Evolutionary conservation across 2,113 vertebrate species (phyloP).

Genomic region (Callospermophilus lateralis): DNA sequence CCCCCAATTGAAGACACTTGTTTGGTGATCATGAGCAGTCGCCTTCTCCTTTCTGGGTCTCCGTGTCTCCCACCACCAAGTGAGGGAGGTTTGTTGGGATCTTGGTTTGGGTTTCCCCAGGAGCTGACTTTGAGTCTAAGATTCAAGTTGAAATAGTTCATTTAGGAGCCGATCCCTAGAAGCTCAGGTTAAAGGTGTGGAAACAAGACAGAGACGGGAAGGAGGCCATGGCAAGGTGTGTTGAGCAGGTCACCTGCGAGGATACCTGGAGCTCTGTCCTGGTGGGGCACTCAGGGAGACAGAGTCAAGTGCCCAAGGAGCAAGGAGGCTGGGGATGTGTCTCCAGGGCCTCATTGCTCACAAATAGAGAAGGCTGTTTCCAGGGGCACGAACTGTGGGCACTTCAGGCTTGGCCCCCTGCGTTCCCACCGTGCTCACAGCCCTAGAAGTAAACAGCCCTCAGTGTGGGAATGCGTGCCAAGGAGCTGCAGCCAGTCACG

Average conservation of each 20-base stretch:
- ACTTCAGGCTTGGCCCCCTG: rapidly evolving
- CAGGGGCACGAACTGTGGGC: neutral
- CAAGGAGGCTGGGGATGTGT: neutral
- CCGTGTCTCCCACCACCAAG: constrained; percentile 18
- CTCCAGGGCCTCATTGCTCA: neutral
- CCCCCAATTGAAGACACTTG: neutral
- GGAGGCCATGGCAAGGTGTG: neutral
- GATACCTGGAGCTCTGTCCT: neutral
- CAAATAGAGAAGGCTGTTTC: neutral
- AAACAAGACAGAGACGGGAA: neutral
- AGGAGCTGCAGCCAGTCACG: no score
- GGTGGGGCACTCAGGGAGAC: neutral
- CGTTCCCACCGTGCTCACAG: rapidly evolving
- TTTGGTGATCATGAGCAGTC: neutral
- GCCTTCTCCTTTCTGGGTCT: neutral
- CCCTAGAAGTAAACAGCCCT: neutral
- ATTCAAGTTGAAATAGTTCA: neutral
- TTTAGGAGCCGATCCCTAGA: neutral
- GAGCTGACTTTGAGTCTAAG: neutral
- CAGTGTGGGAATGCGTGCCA: no score
- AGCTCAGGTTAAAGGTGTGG: neutral
- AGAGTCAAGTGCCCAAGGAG: neutral
- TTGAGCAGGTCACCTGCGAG: neutral
- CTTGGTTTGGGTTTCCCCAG: neutral
- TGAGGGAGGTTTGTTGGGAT: neutral